These are phyloP conservation scores for Bellardia pandia DNA, from an alignment of 2,888 invertebrate genomes.

Conservation along the genomic window DNA sequence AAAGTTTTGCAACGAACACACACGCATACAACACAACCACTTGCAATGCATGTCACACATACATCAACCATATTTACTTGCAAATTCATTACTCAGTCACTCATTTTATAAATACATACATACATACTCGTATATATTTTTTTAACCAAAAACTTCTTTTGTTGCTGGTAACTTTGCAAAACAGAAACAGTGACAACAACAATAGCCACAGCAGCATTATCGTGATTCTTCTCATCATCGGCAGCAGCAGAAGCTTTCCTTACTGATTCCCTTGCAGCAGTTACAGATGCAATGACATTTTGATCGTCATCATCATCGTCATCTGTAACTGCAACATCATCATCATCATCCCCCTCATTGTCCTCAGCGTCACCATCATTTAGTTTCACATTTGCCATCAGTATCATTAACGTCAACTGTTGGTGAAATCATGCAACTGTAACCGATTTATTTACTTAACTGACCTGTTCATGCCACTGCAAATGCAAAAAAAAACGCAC, in stretches of 20 bases:
- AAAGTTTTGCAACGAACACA: slow-evolving; percentile 54
- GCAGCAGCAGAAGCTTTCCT: not conserved
- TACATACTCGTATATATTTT: not conserved
- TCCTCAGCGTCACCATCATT: slow-evolving; percentile 55
- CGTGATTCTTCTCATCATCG: not conserved
- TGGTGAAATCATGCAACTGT: slow-evolving; percentile 67
- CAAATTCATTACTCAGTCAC: not conserved
- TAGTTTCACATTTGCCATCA: slow-evolving; percentile 47
- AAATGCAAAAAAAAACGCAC: slow-evolving; percentile 38
- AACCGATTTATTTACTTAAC: slow-evolving; percentile 67
- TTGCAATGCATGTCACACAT: slow-evolving; percentile 11
- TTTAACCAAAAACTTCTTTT: slow-evolving; percentile 32
- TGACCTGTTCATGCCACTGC: slow-evolving; percentile 60
- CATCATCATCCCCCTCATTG: slow-evolving; percentile 15
- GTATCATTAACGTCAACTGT: slow-evolving; percentile 60
- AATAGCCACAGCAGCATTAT: slow-evolving; percentile 4
- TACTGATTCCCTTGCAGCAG: not conserved
- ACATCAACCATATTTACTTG: slow-evolving; percentile 1
- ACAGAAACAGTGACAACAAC: not conserved
- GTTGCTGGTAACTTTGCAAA: slow-evolving; percentile 3
- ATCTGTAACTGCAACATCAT: slow-evolving; percentile 7
- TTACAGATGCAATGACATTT: slow-evolving; percentile 26
- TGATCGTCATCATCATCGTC: slow-evolving; percentile 20
- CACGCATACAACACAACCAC: not conserved
- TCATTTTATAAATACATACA: not conserved